Evolutionary conservation across 2,888 invertebrate genomes (phyloP).

Genomic region (Achlya flavicornis): DNA sequence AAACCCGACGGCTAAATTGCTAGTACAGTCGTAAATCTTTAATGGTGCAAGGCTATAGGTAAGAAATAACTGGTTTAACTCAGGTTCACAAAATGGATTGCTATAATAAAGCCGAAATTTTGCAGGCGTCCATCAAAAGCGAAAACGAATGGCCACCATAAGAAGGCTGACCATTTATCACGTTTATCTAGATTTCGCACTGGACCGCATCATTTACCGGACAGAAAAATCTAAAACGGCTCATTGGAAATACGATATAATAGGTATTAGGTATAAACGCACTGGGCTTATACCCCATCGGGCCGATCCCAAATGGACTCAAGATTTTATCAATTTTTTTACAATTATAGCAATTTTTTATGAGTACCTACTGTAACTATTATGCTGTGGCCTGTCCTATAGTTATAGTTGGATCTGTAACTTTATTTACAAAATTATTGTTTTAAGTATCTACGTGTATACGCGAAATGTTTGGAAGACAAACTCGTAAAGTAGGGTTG

Average conservation of each 20-base stretch:
- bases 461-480: conserved; percentile 4
- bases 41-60: conserved; percentile 37
- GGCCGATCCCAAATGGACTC: no score
- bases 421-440: no score
- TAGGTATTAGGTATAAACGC: no score
- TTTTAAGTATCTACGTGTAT: no score
- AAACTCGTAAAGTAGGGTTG: conserved; percentile 5
- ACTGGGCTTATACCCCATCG: no score
- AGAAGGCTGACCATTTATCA: conserved; percentile 68
- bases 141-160: conserved; percentile 56
- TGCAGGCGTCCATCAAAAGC: conserved; percentile 56
- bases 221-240: conserved; percentile 56
- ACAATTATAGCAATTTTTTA: no score
- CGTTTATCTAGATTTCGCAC: conserved; percentile 69
- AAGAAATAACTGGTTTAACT: conserved; percentile 23
- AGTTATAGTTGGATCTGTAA: no score
- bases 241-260: no score
- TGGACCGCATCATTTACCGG: conserved; percentile 64
- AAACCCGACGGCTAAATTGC: conserved; percentile 32
- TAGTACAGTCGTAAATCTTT: conserved; percentile 40
- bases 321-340: no score
- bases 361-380: no score
- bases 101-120: conserved; percentile 50
- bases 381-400: no score
- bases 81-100: conserved; percentile 44